Percentiles rank a stretch among this genome's conserved stretches.
These are phyloP conservation scores for Dolichopus griseipennis DNA, from an alignment of 2,888 invertebrate genomes.

Conservation along the genomic window DNA sequence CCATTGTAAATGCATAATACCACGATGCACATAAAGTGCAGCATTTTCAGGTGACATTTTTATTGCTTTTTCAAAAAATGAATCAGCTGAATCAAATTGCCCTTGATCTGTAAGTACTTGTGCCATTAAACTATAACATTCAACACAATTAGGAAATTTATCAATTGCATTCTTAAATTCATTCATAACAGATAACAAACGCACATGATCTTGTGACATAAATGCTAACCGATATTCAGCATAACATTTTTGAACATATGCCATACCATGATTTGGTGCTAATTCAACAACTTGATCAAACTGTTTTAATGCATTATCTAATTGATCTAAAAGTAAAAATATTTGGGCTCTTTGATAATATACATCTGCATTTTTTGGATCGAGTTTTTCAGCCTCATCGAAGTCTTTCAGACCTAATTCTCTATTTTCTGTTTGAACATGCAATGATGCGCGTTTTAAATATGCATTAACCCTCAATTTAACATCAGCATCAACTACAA, in stretches of 20 bases:
- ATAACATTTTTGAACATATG: slow-evolving; percentile 84
- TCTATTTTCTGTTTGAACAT: slow-evolving; percentile 68
- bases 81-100: slow-evolving; percentile 73
- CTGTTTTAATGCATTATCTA: slow-evolving; percentile 71
- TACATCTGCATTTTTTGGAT: slow-evolving; percentile 76
- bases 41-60: slow-evolving; percentile 78
- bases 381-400: slow-evolving; percentile 62
- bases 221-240: slow-evolving; percentile 71
- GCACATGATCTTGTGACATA: slow-evolving; percentile 50
- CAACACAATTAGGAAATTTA: slow-evolving; percentile 74
- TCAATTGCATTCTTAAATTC: slow-evolving; percentile 68
- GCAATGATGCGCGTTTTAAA: slow-evolving; percentile 77
- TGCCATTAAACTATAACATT: slow-evolving; percentile 81
- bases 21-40: slow-evolving; percentile 78
- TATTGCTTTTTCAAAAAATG: slow-evolving; percentile 69
- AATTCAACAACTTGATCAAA: slow-evolving; percentile 74
- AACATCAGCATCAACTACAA: slow-evolving; percentile 45
- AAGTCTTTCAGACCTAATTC: slow-evolving; percentile 72
- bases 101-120: slow-evolving; percentile 83
- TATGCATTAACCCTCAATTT: slow-evolving; percentile 73
- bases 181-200: slow-evolving; percentile 56
- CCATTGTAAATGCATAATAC: slow-evolving; percentile 74
- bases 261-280: slow-evolving; percentile 76
- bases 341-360: slow-evolving; percentile 91
- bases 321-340: slow-evolving; percentile 68